Evolutionary conservation across 2,113 vertebrate genomes (phyloP), one percentile per base, ranked within the genome.

Genomic region (Thomomys bottae): DNA sequence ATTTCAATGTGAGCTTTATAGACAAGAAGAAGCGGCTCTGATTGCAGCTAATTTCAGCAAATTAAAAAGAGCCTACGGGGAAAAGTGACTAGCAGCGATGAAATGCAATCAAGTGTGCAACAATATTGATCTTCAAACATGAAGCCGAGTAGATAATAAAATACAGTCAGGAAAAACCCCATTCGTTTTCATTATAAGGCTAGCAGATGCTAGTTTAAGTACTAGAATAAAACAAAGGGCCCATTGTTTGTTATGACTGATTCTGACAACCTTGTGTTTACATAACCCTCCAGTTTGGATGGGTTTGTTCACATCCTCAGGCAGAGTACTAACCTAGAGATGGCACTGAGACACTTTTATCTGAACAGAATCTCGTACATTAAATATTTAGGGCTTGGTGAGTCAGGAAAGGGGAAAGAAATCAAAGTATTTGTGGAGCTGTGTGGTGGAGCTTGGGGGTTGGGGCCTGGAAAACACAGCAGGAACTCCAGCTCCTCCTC

Each of bases 361-460:
- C 68, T 57, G 57, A 96, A 89, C 79, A 92, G 87, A 96, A 88
- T 87, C 84, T 94, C 93, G 42, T 90, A 92, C 76, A 89, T 95
- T 96, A 96, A 97, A 97, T 96, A 97, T 97, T 97, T 97, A 97
- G 71, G 75, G 92, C 95, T 94, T 90, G 88, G 36, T 28, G 68
- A 96, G 32, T 92, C 95, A 94, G 91, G 70, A 64, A 95, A 96
- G 92, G 81, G 83, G 93, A 96, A 95, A 30, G 73, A 95, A 96
- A 93, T 96, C 95, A 96, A 96, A 97, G 90, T 96, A 91, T 94
- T 96, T 82, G 92, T 38, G 89, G 92, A 73, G 45, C 80, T 71
- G 38, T 86, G 59, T 67, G 75, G 18, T 12, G 64, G 70, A 85
- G 70, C 38, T 1, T 92, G 49, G 14, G 49, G 49, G 17, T 4